Conservation (phyloP, 2,113 vertebrate species). For the Elephantulus edwardii region DNA sequence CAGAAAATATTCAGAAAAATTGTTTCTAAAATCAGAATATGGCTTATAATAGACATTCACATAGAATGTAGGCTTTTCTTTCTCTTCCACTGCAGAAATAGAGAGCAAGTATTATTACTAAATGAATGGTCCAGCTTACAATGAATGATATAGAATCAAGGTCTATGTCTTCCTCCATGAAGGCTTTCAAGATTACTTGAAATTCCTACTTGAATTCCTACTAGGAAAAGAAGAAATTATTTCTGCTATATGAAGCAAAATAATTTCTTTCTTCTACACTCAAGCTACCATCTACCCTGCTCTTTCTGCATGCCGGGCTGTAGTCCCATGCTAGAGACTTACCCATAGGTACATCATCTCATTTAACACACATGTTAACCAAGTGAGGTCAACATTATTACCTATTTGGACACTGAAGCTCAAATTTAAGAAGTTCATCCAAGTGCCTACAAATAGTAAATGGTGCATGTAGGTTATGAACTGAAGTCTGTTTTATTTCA, state of each 20-base stretch:
- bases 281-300: neutral
- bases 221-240: neutral
- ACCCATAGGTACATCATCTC: neutral
- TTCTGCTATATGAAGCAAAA: neutral
- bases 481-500: neutral
- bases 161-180: neutral
- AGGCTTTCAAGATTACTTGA: conserved; percentile 11
- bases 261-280: neutral
- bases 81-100: no score
- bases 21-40: conserved; percentile 39
- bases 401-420: neutral
- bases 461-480: neutral
- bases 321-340: neutral
- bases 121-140: neutral
- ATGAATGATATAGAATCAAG: neutral
- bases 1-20: neutral
- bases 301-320: neutral
- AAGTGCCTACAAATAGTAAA: neutral
- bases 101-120: no score
- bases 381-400: neutral
- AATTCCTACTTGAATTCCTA: neutral
- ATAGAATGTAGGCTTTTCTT: neutral
- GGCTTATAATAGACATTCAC: conserved; percentile 4
- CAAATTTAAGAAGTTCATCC: neutral
- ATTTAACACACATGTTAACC: neutral